Evolutionary conservation across 2,797 vertebrate species (phyloP).

Genomic region (Myotis vivesi): DNA sequence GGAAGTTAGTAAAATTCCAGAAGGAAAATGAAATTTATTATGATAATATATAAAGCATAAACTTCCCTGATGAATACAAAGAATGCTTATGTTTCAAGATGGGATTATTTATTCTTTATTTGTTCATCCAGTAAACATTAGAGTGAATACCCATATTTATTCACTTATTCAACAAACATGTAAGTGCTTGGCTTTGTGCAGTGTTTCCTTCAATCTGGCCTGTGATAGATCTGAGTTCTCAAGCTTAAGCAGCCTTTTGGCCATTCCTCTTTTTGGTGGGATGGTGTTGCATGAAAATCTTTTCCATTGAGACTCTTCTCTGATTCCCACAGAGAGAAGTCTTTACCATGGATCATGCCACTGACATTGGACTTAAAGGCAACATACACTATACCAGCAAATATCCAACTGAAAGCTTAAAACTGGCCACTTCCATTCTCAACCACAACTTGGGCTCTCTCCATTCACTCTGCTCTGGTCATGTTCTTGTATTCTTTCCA

Average conservation of each 20-base stretch:
- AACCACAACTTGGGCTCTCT: background rate
- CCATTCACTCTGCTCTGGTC: background rate
- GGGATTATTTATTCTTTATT: background rate
- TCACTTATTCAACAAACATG: background rate
- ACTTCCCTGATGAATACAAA: background rate
- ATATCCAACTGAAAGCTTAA: background rate
- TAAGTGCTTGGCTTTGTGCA: background rate
- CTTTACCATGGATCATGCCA: background rate
- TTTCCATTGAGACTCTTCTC: background rate
- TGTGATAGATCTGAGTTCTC: background rate
- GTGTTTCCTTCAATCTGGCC: background rate
- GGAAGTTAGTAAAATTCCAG: background rate
- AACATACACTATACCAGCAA: background rate
- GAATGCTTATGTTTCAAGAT: background rate
- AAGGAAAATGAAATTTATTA: slow-evolving; percentile 17
- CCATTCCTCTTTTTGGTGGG: background rate
- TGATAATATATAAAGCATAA: slow-evolving; percentile 20
- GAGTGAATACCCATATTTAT: background rate
- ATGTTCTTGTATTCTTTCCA: background rate
- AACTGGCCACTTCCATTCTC: background rate
- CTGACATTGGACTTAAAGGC: background rate
- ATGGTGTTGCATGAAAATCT: background rate
- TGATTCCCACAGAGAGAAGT: background rate
- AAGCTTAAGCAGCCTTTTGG: background rate
- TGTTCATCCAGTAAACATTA: background rate